Evolutionary conservation across 2,113 vertebrate genomes (phyloP), one percentile per base, ranked within the genome.

Genomic region (Amazona vittata): DNA sequence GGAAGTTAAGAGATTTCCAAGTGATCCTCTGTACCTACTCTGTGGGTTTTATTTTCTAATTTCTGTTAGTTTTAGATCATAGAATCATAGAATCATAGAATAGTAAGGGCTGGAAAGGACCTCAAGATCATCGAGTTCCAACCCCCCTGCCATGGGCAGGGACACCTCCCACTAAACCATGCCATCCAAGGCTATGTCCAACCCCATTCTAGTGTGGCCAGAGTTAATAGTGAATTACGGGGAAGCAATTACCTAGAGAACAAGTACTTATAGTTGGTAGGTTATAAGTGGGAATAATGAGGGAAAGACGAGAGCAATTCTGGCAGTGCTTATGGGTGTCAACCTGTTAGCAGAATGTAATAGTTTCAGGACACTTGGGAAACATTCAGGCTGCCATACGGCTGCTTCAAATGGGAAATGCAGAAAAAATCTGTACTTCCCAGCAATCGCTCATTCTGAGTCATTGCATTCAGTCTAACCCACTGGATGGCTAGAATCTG

Each of bases 271-370:
- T 44, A 77, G 50, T 90, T 86, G 68, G 86, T 70, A 46, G 85
- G 35, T 71, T 93, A 0, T 89, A 93, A 94, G 47, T 86, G 73
- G 84, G 84, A 96, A 94, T 83, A 94, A 91, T 89, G 95, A 96
- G 57, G 88, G 52, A 67, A 89, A 47, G 91, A 91, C 59, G 84
- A 89, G 88, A 93, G 91, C 81, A 93, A 39, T 93, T 94, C 77
- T 75, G 69, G 57, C 77, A 76, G 84, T 83, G 77, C 81, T 94
- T 52, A 39, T 83, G 81, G 76, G 73, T 94, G 84, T 86, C 84
- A 91, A 63, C 84, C 73, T 83, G 55, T 89, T 89, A 93, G 91
- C 76, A 76, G 91, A 91, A 76, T 49, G 52, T 71, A 86, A 83
- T 80, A 73, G 77, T 89, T 93, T 91, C 8, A 26, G 88, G 88